Base-by-base conservation (phyloP, 2,113 vertebrate species). In the Hassar affinis region DNA sequence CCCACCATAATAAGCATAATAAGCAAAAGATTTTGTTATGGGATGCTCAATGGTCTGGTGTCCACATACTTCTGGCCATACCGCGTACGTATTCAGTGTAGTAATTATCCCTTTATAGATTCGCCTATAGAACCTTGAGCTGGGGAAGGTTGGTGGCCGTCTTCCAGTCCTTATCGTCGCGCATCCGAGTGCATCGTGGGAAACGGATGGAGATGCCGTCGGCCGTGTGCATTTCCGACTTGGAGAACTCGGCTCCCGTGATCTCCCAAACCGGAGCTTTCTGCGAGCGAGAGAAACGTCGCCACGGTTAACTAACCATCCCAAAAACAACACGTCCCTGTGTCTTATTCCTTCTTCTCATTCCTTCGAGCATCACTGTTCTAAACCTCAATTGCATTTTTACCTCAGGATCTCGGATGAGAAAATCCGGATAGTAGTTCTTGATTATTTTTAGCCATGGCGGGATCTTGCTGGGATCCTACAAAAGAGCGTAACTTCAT, bases 131-230 rank as follows among this genome's bases (percentile, higher is more conserved):
- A 86, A 99, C 98, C 94, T 94, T 96, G 0, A 99, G 96, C 88
- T 98, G 97, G 51, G 93, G 94, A 79, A 99, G 92, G 90, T 95
- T 96, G 87, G 98, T 99, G 87, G 98, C 96, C 0, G 88, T 96
- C 87, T 95, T 93, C 98, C 98, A 99, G 93, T 99, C 96, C 84
- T 99, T 99, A 92, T 99, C 98, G 0, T 99, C 94, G 0, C 98
- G 95, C 89, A 99, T 95, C 20, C 96, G 94, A 0, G 98, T 99
- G 91, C 97, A 98, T 80, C 98, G 97, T 15, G 98, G 98, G 84
- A 99, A 99, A 85, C 98, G 97, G 90, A 99, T 99, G 81, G 98
- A 99, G 92, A 99, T 99, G 15, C 98, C 98, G 0, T 98, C 97
- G 0, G 98, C 98, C 0, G 98, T 99, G 91, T 99, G 98, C 71